These are phyloP conservation scores for Miichthys miiuy DNA, from an alignment of 2,797 vertebrate genomes.

Conservation along the genomic window DNA sequence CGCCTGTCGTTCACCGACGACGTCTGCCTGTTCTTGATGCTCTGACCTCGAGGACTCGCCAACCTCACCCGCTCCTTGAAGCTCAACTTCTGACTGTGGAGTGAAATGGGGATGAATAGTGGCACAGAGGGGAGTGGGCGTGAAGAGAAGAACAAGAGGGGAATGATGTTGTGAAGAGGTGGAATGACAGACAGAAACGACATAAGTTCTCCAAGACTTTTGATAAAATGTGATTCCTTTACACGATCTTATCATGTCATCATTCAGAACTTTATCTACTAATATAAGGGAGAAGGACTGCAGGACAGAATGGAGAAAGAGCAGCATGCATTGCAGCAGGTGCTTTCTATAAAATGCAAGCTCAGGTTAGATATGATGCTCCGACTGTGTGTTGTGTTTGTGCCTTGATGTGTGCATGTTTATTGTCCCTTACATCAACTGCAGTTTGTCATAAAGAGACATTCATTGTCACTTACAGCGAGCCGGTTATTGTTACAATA, in stretches of 20 bases:
- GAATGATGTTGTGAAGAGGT: constrained; percentile 18
- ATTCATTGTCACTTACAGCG: not conserved
- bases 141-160: constrained; percentile 14
- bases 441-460: not conserved
- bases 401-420: not conserved
- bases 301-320: constrained; percentile 48
- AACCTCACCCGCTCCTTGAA: constrained; percentile 96
- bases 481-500: too few species aligned
- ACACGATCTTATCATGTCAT: constrained; percentile 9
- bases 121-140: constrained; percentile 4
- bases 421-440: not conserved
- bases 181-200: constrained; percentile 45
- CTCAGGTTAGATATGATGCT: constrained; percentile 38
- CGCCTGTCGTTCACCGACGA: constrained; percentile 90
- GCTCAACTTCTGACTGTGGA: constrained; percentile 94
- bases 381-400: constrained; percentile 12
- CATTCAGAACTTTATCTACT: constrained; percentile 17
- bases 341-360: constrained; percentile 66
- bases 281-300: constrained; percentile 21
- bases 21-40: constrained; percentile 93
- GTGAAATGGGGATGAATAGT: constrained; percentile 21
- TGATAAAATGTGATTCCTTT: constrained; percentile 17
- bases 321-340: constrained; percentile 74
- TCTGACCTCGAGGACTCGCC: constrained; percentile 96
- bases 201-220: not conserved